phyloP scores from a whole-genome alignment of 2,113 vertebrate species.

The Larimichthys crocea region DNA sequence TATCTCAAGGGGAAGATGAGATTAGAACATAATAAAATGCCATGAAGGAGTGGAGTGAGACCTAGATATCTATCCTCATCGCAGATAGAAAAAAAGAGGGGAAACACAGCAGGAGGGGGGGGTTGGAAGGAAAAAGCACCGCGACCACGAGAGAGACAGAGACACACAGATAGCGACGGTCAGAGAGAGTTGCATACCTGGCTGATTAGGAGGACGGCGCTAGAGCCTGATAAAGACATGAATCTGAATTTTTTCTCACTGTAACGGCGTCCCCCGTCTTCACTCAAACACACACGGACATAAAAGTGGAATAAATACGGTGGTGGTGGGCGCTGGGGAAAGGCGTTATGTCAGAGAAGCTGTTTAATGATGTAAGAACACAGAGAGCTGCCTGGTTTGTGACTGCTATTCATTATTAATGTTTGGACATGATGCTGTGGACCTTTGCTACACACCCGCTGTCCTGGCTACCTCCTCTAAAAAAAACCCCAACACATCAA shows the following conservation, averaged over 20 bases:
- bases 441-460: constrained; percentile 28
- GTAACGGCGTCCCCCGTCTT: constrained; percentile 42
- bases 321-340: constrained; percentile 57
- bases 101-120: constrained; percentile 9
- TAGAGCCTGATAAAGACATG: constrained; percentile 67
- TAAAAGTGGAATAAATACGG: constrained; percentile 56
- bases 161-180: constrained; percentile 39
- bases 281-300: constrained; percentile 54
- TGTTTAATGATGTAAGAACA: constrained; percentile 59
- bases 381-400: constrained; percentile 27
- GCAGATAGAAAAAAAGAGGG: constrained; percentile 36
- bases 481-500: not conserved
- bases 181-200: constrained; percentile 63
- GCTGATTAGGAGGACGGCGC: constrained; percentile 66
- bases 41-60: constrained; percentile 57
- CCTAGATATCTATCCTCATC: constrained; percentile 53
- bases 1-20: constrained; percentile 62
- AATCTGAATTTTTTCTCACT: constrained; percentile 48
- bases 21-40: constrained; percentile 69
- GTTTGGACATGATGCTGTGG: constrained; percentile 36
- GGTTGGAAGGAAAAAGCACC: not conserved
- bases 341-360: constrained; percentile 53
- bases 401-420: constrained; percentile 35
- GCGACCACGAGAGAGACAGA: constrained; percentile 35
- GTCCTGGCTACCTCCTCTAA: constrained; percentile 15